A percentile compares a stretch with the other conserved stretches of the same genome.
These are phyloP conservation scores for Caenorhabditis remanei DNA, from an alignment of 1,140 invertebrate genomes.

Conservation along the genomic window DNA sequence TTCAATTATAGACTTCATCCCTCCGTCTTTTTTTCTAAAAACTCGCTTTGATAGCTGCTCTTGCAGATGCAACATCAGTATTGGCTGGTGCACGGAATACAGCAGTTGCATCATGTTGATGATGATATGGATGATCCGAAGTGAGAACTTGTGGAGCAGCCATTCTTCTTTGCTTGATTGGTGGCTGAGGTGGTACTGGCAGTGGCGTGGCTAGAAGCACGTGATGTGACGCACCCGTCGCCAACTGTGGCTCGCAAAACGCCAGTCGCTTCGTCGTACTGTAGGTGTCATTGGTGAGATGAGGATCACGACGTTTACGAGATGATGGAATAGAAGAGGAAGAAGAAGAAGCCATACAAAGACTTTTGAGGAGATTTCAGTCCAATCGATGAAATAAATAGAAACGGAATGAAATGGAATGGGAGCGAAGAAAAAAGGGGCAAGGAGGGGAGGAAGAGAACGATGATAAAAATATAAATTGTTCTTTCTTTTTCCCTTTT, in stretches of 20 bases:
- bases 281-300: background rate
- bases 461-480: constrained; percentile 37
- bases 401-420: background rate
- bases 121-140: constrained; percentile 33
- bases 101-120: constrained; percentile 11
- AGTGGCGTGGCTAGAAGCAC: constrained; percentile 54
- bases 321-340: background rate
- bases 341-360: background rate
- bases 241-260: constrained; percentile 54
- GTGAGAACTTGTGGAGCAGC: constrained; percentile 24
- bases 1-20: no score
- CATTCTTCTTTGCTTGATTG: constrained; percentile 48
- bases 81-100: constrained; percentile 15
- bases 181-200: constrained; percentile 7
- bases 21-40: background rate
- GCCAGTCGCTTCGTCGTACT: constrained; percentile 54
- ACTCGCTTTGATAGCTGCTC: constrained; percentile 44
- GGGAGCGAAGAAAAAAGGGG: background rate
- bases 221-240: constrained; percentile 52
- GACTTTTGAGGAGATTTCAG: constrained; percentile 1
- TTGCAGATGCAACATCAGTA: background rate
- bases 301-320: constrained; percentile 8
- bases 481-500: background rate
- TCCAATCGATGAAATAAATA: background rate
- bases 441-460: background rate